A percentile compares a stretch with the other conserved stretches of the same genome.
phyloP scores from a whole-genome alignment of 2,888 invertebrate species.

The Chrysolina haemoptera region DNA sequence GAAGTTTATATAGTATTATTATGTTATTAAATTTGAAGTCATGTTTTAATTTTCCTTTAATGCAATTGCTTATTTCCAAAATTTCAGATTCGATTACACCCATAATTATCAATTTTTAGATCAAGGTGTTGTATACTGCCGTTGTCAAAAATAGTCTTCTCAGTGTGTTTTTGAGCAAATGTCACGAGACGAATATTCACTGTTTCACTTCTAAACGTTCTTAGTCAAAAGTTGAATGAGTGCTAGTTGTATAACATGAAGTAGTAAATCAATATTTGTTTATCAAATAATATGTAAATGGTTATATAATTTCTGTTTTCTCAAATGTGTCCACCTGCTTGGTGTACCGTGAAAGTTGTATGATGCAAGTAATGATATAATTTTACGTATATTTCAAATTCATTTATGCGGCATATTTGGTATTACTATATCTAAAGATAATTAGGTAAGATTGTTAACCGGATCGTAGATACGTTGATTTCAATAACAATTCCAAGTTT shows the following conservation, averaged over 20 bases:
- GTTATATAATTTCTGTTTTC: slow-evolving; percentile 29
- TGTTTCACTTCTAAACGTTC: too few species aligned
- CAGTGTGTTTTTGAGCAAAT: too few species aligned
- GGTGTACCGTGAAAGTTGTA: slow-evolving; percentile 36
- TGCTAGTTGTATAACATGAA: neutral
- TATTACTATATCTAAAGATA: too few species aligned
- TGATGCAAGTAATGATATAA: slow-evolving; percentile 36
- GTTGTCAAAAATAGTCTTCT: too few species aligned
- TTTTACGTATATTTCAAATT: slow-evolving; percentile 35
- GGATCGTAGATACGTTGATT: neutral
- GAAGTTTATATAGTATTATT: too few species aligned
- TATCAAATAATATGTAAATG: slow-evolving; percentile 3
- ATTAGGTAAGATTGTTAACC: neutral
- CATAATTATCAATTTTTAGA: too few species aligned
- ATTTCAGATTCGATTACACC: too few species aligned
- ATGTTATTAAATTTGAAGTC: too few species aligned
- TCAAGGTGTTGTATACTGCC: too few species aligned
- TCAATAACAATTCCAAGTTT: neutral
- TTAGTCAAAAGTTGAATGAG: neutral
- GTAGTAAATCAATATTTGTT: neutral
- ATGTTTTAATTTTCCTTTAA: too few species aligned
- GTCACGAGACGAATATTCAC: too few species aligned
- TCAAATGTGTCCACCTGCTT: slow-evolving; percentile 16
- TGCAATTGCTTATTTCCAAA: too few species aligned
- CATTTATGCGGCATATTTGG: neutral